Evolutionary conservation across 2,113 vertebrate species (phyloP), one percentile per base, ranked within the genome.

Genomic region (Sterrhoptilus dennistouni): DNA sequence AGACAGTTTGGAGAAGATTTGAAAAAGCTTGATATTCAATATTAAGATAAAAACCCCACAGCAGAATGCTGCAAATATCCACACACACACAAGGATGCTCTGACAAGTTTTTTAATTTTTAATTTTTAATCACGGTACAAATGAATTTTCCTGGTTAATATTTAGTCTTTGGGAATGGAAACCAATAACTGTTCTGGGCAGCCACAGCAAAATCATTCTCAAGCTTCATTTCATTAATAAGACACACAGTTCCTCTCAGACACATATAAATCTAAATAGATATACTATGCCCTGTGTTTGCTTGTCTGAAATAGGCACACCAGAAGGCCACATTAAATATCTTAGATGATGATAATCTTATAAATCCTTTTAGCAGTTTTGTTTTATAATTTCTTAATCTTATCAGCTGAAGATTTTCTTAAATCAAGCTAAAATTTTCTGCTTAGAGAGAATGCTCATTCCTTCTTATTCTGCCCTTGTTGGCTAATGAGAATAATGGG

Each of bases 401-500:
- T 74, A 45, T 60, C 60, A 78, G 28, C 8, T 71, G 72, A 91
- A 76, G 42, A 20, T 92, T 95, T 89, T 68, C 24, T 74, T 60
- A 89, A 92, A 78, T 70, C 31, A 66, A 82, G 28, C 1, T 87
- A 45, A 87, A 78, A 8, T 78, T 74, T 87, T 40, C 44, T 91
- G 35, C 10, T 56, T 49, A 66, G 35, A 71, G 44, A 87, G 70
- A 90, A 90, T 56, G 28, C 9, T 86, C 35, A 57, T 75, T 92
- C 36, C 8, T 89, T 96, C 68, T 70, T 88, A 88, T 78, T 78
- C 76, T 92, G 84, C 40, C 80, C 90, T 96, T 95, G 90, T 76
- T 93, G 82, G 40, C 50, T 96, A 94, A 96, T 95, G 69, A 91
- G 88, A 96, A 80, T 94, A 88, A 95, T 95, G 86, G 69, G 61